Percentiles rank a stretch among this genome's conserved stretches.
phyloP scores from a whole-genome alignment of 1,140 invertebrate genomes.

The Pollicipes pollicipes region DNA sequence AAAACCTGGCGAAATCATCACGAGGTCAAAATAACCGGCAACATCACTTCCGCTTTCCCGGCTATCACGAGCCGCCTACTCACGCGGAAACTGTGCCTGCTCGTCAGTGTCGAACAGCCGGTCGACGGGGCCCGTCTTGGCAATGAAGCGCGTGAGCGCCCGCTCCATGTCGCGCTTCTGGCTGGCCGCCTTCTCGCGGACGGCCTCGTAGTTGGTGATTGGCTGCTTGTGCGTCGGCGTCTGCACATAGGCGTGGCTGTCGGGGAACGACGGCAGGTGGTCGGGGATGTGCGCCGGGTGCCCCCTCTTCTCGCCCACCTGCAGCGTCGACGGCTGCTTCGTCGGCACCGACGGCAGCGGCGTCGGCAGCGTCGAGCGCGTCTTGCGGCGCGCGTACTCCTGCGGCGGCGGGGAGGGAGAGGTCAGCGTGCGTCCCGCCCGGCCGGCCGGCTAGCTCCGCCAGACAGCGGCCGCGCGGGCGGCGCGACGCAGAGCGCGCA shows the following conservation, averaged over 20 bases:
- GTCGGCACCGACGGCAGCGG: conserved; percentile 32
- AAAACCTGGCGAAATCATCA: conserved; percentile 18
- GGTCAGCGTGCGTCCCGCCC: conserved; percentile 9
- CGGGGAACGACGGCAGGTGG: conserved; percentile 75
- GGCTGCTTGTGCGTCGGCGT: conserved; percentile 82
- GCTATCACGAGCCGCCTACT: conserved; percentile 44
- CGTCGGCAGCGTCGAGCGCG: conserved; percentile 43
- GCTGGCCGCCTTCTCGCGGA: conserved; percentile 76
- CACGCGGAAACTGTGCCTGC: conserved; percentile 64
- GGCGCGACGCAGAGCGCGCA: no score
- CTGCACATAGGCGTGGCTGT: conserved; percentile 88
- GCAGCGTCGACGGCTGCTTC: conserved; percentile 56
- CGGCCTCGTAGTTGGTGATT: conserved; percentile 89
- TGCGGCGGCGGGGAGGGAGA: conserved; percentile 17
- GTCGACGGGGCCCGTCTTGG: conserved; percentile 81
- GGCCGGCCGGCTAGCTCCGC: conserved; percentile 7
- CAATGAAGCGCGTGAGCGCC: conserved; percentile 81
- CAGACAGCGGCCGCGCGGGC: conserved; percentile 12
- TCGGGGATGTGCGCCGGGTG: conserved; percentile 74
- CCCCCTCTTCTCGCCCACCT: conserved; percentile 64
- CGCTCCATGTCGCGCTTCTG: conserved; percentile 87
- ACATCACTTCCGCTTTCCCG: conserved; percentile 65
- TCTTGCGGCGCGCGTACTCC: conserved; percentile 41
- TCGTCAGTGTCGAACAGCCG: conserved; percentile 77
- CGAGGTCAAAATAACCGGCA: conserved; percentile 29